Evolutionary conservation across 2,113 vertebrate species (phyloP), one percentile per base, ranked within the genome.

Genomic region (Anolis carolinensis): DNA sequence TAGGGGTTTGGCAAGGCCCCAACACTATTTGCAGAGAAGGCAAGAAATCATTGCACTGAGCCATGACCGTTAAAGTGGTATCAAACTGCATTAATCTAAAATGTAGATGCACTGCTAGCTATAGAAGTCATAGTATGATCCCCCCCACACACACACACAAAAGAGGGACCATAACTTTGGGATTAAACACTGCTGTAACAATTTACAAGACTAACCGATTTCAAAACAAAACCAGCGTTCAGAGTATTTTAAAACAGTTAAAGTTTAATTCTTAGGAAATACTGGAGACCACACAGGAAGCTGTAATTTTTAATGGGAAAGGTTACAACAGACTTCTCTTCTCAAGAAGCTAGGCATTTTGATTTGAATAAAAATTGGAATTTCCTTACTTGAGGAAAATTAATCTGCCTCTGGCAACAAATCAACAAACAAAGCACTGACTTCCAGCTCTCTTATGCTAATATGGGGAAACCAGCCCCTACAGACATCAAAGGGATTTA

Each of bases 351-450:
- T 86, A 90, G 82, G 83, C 88, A 63, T 80, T 93, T 85, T 85
- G 89, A 65, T 73, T 84, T 0, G 0, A 88, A 81, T 80, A 90
- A 89, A 21, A 82, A 82, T 87, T 21, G 87, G 79, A 92, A 91
- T 87, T 77, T 91, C 86, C 74, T 89, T 39, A 0, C 87, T 92
- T 78, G 90, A 85, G 87, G 90, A 94, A 93, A 93, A 81, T 71
- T 83, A 90, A 93, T 91, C 90, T 85, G 55, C 32, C 86, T 86
- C 73, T 94, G 93, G 91, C 90, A 0, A 68, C 52, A 88, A 85
- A 87, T 89, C 93, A 94, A 90, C 70, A 86, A 92, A 78, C 87
- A 94, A 92, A 93, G 91, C 89, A 92, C 92, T 93, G 88, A 91
- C n/a, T 34, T 82, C 48, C 87, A 93, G 81, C 89, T 93, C 87